Conservation (phyloP, 2,113 vertebrate species). For the Chamaetylas fuelleborni region DNA sequence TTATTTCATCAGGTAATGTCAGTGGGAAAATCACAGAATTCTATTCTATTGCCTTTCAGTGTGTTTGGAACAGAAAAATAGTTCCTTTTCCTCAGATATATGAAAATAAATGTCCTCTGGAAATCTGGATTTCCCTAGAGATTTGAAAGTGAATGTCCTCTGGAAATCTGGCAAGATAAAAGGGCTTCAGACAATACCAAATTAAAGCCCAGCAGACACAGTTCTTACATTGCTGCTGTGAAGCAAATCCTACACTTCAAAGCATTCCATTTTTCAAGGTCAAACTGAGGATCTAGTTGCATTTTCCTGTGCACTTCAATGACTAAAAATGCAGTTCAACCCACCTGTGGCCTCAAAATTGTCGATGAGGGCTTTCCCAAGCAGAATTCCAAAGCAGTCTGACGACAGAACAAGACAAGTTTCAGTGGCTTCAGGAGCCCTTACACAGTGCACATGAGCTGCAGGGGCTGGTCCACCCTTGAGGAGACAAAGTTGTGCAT, state of each 20-base stretch:
- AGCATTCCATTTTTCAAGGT: conserved; percentile 24
- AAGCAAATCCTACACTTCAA: conserved; percentile 19
- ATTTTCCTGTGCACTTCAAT: not conserved
- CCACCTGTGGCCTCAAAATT: not conserved
- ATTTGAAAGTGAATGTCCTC: not conserved
- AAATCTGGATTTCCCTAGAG: not conserved
- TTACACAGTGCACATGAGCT: fast-evolving
- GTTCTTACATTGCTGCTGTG: not conserved
- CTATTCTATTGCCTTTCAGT: not conserved
- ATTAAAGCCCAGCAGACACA: not conserved
- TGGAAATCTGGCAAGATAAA: conserved; percentile 31
- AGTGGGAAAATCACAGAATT: not conserved
- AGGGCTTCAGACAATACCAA: conserved; percentile 22
- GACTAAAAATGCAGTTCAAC: not conserved
- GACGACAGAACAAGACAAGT: not conserved
- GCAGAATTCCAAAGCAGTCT: not conserved
- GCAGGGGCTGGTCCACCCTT: not conserved
- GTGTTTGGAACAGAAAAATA: not conserved
- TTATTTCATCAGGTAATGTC: not conserved
- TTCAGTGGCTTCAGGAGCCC: not conserved
- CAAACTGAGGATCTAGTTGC: not conserved
- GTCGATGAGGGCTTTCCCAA: not conserved
- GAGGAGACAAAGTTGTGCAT: not conserved
- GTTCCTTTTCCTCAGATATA: not conserved
- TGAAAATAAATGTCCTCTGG: not conserved